phyloP scores from a whole-genome alignment of 2,888 invertebrate genomes.

The Nebria brevicollis region DNA sequence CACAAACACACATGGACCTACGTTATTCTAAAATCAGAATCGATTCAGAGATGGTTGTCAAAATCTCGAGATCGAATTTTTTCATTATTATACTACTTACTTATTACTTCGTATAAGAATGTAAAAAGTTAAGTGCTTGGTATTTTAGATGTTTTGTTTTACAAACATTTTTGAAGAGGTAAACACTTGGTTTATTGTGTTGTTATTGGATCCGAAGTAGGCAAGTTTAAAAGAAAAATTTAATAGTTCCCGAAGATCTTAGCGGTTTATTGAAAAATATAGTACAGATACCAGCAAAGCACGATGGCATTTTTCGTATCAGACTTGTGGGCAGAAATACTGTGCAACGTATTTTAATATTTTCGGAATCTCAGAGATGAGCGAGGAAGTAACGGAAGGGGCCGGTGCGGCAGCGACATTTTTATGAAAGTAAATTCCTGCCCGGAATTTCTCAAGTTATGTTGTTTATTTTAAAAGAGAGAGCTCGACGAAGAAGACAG shows the following conservation, averaged over 20 bases:
- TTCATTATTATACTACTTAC: too few species aligned
- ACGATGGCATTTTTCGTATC: slow-evolving; percentile 28
- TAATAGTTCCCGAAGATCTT: slow-evolving; percentile 42
- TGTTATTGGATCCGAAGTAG: slow-evolving; percentile 23
- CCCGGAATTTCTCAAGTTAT: slow-evolving; percentile 48
- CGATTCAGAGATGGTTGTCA: too few species aligned
- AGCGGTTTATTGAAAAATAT: slow-evolving; percentile 34
- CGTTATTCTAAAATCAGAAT: too few species aligned
- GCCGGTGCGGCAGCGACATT: slow-evolving; percentile 43
- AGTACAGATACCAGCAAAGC: background rate
- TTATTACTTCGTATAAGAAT: background rate
- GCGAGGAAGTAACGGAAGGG: background rate
- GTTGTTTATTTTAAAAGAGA: slow-evolving; percentile 22
- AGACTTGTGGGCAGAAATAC: slow-evolving; percentile 17
- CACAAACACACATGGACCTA: too few species aligned
- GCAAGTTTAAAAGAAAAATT: slow-evolving; percentile 36
- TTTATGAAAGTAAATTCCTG: slow-evolving; percentile 50
- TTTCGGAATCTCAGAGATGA: slow-evolving; percentile 52
- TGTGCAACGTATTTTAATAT: slow-evolving; percentile 51
- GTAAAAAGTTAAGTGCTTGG: background rate
- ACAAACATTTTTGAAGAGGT: background rate
- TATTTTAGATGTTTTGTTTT: too few species aligned
- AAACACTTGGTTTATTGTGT: slow-evolving; percentile 41
- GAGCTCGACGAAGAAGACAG: background rate
- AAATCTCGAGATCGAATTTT: too few species aligned